Evolutionary conservation across 1,140 invertebrate genomes (phyloP).

Genomic region (Coenobita brevimanus): DNA sequence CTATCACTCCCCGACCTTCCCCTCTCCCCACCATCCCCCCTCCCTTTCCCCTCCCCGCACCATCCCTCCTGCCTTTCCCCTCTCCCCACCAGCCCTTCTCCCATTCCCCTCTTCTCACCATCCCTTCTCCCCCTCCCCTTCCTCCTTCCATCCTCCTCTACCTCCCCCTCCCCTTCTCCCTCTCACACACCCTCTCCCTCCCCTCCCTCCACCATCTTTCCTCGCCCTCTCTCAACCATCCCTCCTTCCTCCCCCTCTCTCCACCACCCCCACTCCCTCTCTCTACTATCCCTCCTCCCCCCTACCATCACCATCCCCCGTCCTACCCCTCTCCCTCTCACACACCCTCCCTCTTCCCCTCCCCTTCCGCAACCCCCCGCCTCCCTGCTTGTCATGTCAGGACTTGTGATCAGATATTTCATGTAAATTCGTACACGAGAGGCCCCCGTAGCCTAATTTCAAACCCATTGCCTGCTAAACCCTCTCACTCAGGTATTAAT

Average conservation of each 20-base stretch:
- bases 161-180: neutral
- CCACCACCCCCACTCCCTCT: neutral
- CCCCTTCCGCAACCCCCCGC: neutral
- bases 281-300: too few relatives aligned
- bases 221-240: neutral
- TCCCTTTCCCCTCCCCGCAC: neutral
- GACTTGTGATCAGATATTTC: conserved; percentile 46
- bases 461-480: conserved; percentile 6
- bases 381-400: neutral
- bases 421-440: conserved; percentile 14
- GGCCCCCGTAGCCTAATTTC: neutral
- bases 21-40: neutral
- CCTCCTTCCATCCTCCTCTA: neutral
- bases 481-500: neutral
- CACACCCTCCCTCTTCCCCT: neutral
- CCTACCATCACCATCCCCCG: too few relatives aligned
- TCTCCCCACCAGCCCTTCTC: neutral
- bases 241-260: neutral
- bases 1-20: neutral
- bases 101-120: neutral
- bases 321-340: neutral
- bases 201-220: neutral
- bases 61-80: neutral
- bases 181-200: neutral
- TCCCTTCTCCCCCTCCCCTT: neutral